A percentile compares a stretch with the other conserved stretches of the same genome.
phyloP scores from a whole-genome alignment of 2,797 vertebrate genomes.

The Oreortyx pictus region DNA sequence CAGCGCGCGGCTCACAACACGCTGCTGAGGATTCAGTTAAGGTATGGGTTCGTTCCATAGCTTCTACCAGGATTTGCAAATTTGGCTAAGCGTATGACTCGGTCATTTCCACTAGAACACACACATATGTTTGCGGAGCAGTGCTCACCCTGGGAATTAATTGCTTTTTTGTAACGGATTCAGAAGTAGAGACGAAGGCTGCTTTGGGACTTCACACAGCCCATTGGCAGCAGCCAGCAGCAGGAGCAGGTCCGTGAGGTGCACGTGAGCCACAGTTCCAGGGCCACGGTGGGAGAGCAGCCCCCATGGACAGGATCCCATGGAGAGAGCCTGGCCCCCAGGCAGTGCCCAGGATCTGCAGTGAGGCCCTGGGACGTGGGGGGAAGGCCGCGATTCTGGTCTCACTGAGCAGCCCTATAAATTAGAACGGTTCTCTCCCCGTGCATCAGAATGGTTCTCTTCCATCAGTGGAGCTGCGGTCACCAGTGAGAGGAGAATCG shows the following conservation, averaged over 20 bases:
- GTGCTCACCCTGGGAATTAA: neutral
- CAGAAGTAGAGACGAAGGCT: neutral
- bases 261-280: neutral
- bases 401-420: neutral
- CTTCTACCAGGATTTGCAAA: neutral
- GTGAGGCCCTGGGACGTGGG: too few species aligned
- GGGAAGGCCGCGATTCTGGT: neutral
- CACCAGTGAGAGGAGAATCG: neutral
- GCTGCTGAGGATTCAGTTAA: neutral
- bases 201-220: neutral
- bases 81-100: neutral
- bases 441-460: neutral
- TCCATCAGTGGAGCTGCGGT: neutral
- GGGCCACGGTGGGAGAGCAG: neutral
- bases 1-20: neutral
- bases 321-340: neutral
- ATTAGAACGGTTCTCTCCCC: neutral
- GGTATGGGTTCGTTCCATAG: neutral
- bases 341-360: too few species aligned
- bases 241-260: neutral
- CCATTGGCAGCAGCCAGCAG: neutral
- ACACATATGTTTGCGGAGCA: neutral
- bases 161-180: neutral
- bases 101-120: neutral
- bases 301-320: rapidly evolving